Evolutionary conservation across 1,140 invertebrate species (phyloP), one percentile per base, ranked within the genome.

Genomic region (Calosoma granatense): DNA sequence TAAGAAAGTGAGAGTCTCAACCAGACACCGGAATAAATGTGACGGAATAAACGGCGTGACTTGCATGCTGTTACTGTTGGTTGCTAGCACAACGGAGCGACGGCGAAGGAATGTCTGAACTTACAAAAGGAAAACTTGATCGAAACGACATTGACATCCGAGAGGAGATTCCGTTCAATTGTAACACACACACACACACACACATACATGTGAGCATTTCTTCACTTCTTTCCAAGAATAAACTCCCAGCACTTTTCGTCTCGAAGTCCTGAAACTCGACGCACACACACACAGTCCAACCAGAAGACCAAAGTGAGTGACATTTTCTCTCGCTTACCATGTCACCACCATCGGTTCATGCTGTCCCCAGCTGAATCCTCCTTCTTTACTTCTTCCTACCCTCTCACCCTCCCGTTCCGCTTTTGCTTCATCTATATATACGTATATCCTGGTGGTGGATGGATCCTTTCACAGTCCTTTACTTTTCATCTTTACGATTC

Each of bases 71-170:
- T 17, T 12, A 11, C 17, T n/a, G 26, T n/a, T 6, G n/a, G 26
- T 4, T 3, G 17, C 9, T 68, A 68, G 64, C 62, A 57, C 47
- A 53, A 21, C 39, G 23, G 41, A 26, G 53, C 53, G 22, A 22
- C 4, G 54, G 54, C 22, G 22, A 20, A 39, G 39, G 9, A 36
- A 55, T 3, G n/a, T n/a, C n/a, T n/a, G 22, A 22, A 36, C 41
- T 9, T 17, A 47, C 4, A 47, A 17, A 47, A 47, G 4, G 15
- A 47, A 47, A 47, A 47, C 41, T 47, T 47, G n/a, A 36, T 9
- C 41, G 6, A 17, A 47, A 47, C 15, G 41, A 47, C 41, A 47
- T 9, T 47, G 41, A 47, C 41, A 47, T 47, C 41, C 15, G 15
- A 47, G 15, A 47, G 41, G 17, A 47, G 41, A 47, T 47, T 47